These are phyloP conservation scores for Acanthurus leucopareius DNA, from an alignment of 2,797 vertebrate species.

Conservation along the genomic window DNA sequence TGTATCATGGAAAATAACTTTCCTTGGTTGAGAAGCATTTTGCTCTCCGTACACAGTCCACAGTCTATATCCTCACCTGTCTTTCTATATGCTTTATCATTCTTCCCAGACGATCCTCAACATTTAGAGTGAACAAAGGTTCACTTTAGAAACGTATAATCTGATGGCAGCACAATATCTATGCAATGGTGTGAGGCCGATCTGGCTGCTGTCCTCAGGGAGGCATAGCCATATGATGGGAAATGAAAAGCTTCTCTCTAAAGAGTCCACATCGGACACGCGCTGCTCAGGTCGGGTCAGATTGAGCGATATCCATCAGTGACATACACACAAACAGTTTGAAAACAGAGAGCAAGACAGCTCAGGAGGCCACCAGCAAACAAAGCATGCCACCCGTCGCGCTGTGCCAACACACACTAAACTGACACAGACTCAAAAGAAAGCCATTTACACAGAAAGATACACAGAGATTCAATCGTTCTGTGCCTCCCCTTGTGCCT, in stretches of 20 bases:
- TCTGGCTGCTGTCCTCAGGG: conserved; percentile 25
- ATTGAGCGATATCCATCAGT: conserved; percentile 26
- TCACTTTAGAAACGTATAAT: neutral
- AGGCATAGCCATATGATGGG: conserved; percentile 30
- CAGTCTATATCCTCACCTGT: neutral
- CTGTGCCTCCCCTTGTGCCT: conserved; percentile 1
- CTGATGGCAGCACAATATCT: conserved; percentile 26
- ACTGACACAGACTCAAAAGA: conserved; percentile 23
- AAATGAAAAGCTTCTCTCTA: conserved; percentile 46
- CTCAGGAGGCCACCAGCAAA: conserved; percentile 9
- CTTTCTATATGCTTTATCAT: conserved; percentile 1
- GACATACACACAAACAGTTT: conserved; percentile 12
- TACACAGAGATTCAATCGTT: conserved; percentile 25
- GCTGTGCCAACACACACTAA: conserved; percentile 1
- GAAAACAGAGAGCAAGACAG: conserved; percentile 2
- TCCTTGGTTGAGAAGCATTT: conserved; percentile 11
- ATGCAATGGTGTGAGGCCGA: conserved; percentile 26
- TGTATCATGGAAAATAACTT: conserved; percentile 37
- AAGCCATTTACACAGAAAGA: conserved; percentile 41
- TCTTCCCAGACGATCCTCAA: conserved; percentile 3
- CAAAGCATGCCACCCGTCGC: neutral
- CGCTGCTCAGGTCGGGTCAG: neutral
- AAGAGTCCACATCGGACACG: conserved; percentile 23
- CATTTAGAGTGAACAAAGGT: conserved; percentile 15
- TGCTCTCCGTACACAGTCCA: conserved; percentile 4